Percentiles rank a stretch among this genome's conserved stretches.
Evolutionary conservation across 2,797 vertebrate genomes (phyloP).

Genomic region (Mus spretus): DNA sequence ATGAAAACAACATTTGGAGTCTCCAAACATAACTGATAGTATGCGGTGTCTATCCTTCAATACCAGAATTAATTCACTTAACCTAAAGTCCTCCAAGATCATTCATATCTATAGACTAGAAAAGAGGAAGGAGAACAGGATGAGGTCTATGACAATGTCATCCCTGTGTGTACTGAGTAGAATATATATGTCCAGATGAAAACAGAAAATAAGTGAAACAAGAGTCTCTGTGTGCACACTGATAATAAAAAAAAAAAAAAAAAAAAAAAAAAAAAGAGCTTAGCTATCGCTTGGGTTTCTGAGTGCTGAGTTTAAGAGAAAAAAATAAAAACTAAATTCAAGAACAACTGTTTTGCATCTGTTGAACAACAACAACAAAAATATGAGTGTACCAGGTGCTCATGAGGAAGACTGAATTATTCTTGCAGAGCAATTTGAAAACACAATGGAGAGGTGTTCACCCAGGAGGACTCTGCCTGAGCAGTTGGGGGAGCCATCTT

Average conservation of each 20-base stretch:
- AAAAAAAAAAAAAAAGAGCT: not conserved
- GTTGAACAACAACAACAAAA: not conserved
- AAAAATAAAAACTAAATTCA: constrained; percentile 25
- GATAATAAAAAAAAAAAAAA: not conserved
- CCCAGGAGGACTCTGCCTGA: too few species aligned
- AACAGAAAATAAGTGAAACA: constrained; percentile 5
- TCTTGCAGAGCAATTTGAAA: constrained; percentile 2
- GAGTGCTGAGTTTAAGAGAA: constrained; percentile 5
- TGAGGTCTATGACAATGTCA: not conserved
- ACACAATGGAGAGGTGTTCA: not conserved
- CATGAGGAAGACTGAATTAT: not conserved
- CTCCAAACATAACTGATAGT: not conserved
- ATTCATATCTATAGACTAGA: not conserved
- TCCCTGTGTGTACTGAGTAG: not conserved
- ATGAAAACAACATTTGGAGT: not conserved
- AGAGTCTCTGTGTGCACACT: not conserved
- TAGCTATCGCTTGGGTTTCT: constrained; percentile 2
- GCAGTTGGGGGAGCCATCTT: too few species aligned
- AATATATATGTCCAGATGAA: not conserved
- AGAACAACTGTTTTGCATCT: not conserved
- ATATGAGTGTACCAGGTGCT: not conserved
- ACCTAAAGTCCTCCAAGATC: not conserved
- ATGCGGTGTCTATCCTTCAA: not conserved
- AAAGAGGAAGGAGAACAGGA: not conserved
- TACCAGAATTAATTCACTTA: not conserved